Evolutionary conservation across 1,140 invertebrate genomes (phyloP), one percentile per base, ranked within the genome.

Genomic region (Drusus annulatus): DNA sequence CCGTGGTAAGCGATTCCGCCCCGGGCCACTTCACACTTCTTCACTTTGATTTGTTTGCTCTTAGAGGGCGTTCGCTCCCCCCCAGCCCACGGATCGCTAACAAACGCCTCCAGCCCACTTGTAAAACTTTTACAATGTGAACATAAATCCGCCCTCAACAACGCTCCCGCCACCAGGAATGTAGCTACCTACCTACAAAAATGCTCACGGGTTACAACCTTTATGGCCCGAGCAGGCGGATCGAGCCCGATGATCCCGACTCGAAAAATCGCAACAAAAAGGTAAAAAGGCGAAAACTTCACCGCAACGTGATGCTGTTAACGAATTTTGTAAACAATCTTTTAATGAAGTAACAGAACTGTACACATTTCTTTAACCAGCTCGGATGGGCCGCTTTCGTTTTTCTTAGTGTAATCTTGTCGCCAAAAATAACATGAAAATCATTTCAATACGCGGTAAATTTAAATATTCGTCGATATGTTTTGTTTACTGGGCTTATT

Each of bases 91-190:
- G 76, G 81, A 79, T 82, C 71, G 77, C 81, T 79, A 82, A 82
- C 81, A 78, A 79, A 79, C 81, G 71, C 81, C 77, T 69, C 77
- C 81, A 74, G 80, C 77, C 82, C 80, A 83, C 82, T 83, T 83
- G 82, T 83, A 83, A 83, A 83, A 83, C 82, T 83, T 83, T 83
- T 83, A 83, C 82, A 83, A 83, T 83, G 82, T 79, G 79, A 81
- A 83, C 82, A 83, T 83, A 83, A 83, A 83, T 83, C 79, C 82
- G 80, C 76, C 80, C 79, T 76, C 82, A 83, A 83, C 82, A 83
- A 79, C 78, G 82, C 80, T 71, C 82, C 79, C 80, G 80, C 80
- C 56, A 58, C 80, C 56, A 58, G 56, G 74, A 76, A 76, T 60
- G 76, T 77, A 77, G 19, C 15, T 45, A 51, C 54, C 45, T 60